phyloP scores from a whole-genome alignment of 2,797 vertebrate genomes.

The Clarias pachynema region DNA sequence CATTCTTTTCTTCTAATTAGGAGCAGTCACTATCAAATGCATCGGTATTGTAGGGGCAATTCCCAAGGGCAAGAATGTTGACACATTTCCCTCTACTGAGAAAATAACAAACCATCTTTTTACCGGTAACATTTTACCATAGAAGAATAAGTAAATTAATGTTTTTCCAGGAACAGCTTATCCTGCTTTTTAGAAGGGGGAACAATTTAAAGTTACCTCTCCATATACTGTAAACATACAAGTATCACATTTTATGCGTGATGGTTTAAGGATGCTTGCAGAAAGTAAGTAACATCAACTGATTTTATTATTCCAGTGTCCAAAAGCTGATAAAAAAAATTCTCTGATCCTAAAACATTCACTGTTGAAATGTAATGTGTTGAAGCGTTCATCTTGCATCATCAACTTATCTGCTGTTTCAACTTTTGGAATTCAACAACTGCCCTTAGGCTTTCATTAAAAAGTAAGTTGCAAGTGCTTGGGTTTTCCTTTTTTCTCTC shows the following conservation, averaged over 20 bases:
- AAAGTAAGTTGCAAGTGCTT: constrained; percentile 14
- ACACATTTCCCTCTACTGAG: background rate
- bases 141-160: background rate
- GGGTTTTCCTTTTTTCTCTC: background rate
- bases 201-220: background rate
- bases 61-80: background rate
- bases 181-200: background rate
- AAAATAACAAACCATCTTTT: background rate
- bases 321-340: background rate
- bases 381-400: constrained; percentile 13
- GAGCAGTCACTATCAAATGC: background rate
- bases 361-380: background rate
- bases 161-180: background rate
- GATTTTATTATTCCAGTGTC: background rate
- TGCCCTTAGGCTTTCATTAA: constrained; percentile 22
- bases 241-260: background rate
- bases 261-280: background rate
- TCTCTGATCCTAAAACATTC: background rate
- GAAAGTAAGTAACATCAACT: background rate
- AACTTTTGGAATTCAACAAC: constrained; percentile 4
- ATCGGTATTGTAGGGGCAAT: background rate
- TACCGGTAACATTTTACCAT: background rate
- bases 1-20: background rate
- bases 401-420: background rate
- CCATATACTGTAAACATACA: background rate